These are phyloP conservation scores for Drosophila jambulina DNA, from an alignment of 1,140 invertebrate species.

Conservation along the genomic window DNA sequence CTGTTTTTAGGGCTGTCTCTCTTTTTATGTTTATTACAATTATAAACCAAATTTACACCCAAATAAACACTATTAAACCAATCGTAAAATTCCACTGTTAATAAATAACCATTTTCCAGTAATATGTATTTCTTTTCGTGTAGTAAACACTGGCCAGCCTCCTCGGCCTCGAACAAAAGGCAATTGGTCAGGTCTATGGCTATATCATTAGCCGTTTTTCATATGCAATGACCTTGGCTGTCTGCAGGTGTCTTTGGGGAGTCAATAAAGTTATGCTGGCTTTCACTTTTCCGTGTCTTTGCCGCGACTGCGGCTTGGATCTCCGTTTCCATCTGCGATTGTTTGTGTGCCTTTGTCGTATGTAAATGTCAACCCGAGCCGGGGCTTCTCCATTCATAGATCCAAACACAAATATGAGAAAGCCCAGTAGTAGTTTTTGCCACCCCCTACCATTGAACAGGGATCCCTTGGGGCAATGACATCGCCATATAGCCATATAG, in stretches of 20 bases:
- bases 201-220: constrained; percentile 43
- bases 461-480: constrained; percentile 67
- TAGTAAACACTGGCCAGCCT: constrained; percentile 19
- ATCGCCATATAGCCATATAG: constrained; percentile 19
- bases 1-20: not conserved
- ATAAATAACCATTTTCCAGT: not conserved
- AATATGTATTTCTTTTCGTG: not conserved
- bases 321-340: constrained; percentile 13
- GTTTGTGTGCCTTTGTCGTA: constrained; percentile 14
- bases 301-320: constrained; percentile 9
- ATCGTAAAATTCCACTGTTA: not conserved
- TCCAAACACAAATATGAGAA: constrained; percentile 44
- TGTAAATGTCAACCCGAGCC: constrained; percentile 50
- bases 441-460: constrained; percentile 14
- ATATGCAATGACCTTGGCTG: constrained; percentile 65
- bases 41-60: not conserved
- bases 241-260: constrained; percentile 62
- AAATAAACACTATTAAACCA: not conserved
- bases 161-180: constrained; percentile 42
- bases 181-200: constrained; percentile 41
- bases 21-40: not conserved
- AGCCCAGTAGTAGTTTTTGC: constrained; percentile 59
- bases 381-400: constrained; percentile 37
- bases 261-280: constrained; percentile 52
- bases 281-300: constrained; percentile 63